Percentiles rank a stretch among this genome's conserved stretches.
Evolutionary conservation across 2,888 invertebrate species (phyloP).

Genomic region (Scaptomyza parva): DNA sequence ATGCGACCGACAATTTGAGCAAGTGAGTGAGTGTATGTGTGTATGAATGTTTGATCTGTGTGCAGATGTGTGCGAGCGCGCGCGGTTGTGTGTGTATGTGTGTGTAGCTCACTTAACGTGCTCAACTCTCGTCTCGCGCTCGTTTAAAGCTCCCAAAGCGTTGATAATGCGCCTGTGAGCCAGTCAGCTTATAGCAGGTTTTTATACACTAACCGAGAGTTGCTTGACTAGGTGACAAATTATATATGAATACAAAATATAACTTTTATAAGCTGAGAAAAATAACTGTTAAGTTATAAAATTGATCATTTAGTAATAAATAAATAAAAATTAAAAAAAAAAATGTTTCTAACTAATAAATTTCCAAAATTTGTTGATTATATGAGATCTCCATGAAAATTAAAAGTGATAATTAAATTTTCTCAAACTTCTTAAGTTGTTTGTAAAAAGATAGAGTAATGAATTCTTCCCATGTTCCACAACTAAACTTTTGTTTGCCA

Average conservation of each 20-base stretch:
- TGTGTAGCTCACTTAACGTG: conserved; percentile 67
- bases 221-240: neutral
- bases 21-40: conserved; percentile 6
- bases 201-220: conserved; percentile 43
- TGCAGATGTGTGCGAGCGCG: conserved; percentile 9
- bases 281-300: too few relatives aligned
- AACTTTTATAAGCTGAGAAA: too few relatives aligned
- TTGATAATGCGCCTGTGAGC: conserved; percentile 64
- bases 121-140: conserved; percentile 63
- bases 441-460: conserved; percentile 28
- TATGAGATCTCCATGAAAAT: too few relatives aligned
- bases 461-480: conserved; percentile 3
- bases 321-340: too few relatives aligned
- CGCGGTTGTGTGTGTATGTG: conserved; percentile 33
- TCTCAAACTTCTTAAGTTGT: too few relatives aligned
- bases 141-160: conserved; percentile 74
- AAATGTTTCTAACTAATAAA: too few relatives aligned
- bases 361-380: too few relatives aligned
- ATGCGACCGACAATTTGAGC: conserved; percentile 63
- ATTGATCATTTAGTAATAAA: too few relatives aligned
- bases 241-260: neutral
- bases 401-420: too few relatives aligned
- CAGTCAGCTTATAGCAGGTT: conserved; percentile 66
- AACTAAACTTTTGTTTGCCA: conserved; percentile 9
- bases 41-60: conserved; percentile 13